Conservation (phyloP, 2,113 vertebrate genomes). For the Noturus placidus region DNA sequence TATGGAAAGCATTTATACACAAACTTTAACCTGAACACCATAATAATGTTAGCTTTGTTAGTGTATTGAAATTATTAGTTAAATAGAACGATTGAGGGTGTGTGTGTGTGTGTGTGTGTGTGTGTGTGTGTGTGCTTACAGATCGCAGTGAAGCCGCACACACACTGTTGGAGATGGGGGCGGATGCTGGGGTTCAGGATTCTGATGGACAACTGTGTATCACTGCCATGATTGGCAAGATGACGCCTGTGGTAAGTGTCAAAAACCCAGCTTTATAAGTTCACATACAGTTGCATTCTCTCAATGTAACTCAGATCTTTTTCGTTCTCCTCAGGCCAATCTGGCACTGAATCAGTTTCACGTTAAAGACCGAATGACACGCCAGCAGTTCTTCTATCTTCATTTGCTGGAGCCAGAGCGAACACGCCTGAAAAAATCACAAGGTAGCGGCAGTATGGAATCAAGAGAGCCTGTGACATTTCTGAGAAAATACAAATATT, state of each 20-base stretch:
- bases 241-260: slow-evolving; percentile 66
- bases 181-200: slow-evolving; percentile 65
- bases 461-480: not conserved
- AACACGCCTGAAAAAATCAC: not conserved
- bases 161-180: slow-evolving; percentile 63
- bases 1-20: not conserved
- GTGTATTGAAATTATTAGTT: not conserved
- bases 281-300: not conserved
- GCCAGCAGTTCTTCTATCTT: slow-evolving; percentile 69
- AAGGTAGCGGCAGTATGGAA: not conserved
- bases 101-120: slow-evolving; percentile 31
- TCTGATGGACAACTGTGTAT: slow-evolving; percentile 70
- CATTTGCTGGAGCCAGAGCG: slow-evolving; percentile 66
- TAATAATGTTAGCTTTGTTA: not conserved
- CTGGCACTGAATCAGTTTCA: slow-evolving; percentile 70
- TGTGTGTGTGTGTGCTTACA: slow-evolving; percentile 49
- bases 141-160: slow-evolving; percentile 64
- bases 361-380: slow-evolving; percentile 61
- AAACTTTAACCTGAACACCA: not conserved
- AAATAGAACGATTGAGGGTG: not conserved
- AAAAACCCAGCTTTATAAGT: not conserved
- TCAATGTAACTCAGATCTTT: not conserved
- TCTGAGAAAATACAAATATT: not conserved
- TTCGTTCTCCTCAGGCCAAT: slow-evolving; percentile 59
- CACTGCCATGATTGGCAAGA: slow-evolving; percentile 66